phyloP scores from a whole-genome alignment of 37 sponge, comb jelly and placozoan genomes.

The Mnemiopsis leidyi region DNA sequence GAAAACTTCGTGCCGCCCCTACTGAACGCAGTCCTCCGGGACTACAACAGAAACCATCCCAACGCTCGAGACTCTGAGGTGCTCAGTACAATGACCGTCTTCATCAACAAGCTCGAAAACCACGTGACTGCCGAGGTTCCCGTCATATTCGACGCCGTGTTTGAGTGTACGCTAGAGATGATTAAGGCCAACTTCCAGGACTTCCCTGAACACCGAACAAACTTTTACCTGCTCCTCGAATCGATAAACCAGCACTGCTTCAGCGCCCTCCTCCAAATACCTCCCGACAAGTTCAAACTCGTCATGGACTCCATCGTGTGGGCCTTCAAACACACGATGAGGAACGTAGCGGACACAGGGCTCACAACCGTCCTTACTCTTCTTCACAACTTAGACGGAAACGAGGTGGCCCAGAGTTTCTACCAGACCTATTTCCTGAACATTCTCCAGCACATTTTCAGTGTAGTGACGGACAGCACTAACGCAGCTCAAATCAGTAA shows the following conservation, averaged over 20 bases:
- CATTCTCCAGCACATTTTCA: constrained; percentile 86
- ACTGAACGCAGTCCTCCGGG: constrained; percentile 88
- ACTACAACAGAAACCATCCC: constrained; percentile 90
- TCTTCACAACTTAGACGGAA: constrained; percentile 75
- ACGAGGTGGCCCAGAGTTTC: constrained; percentile 76
- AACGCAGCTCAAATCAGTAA: constrained; percentile 76
- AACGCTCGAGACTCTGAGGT: constrained; percentile 95
- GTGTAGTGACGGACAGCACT: constrained; percentile 83
- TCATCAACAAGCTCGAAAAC: constrained; percentile 84
- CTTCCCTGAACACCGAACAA: constrained; percentile 92
- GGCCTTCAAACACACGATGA: constrained; percentile 97
- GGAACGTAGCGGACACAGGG: constrained; percentile 96
- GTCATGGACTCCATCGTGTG: constrained; percentile 89
- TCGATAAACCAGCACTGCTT: constrained; percentile 85
- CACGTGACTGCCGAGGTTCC: constrained; percentile 77
- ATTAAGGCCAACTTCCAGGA: constrained; percentile 91
- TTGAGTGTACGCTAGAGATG: constrained; percentile 98
- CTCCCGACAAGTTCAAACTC: constrained; percentile 85
- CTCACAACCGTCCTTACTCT: constrained; percentile 72
- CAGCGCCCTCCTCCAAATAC: constrained; percentile 82
- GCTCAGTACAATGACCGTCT: constrained; percentile 81
- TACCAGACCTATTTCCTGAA: constrained; percentile 86
- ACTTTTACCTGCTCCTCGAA: constrained; percentile 90
- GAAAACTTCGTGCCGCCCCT: constrained; percentile 97
- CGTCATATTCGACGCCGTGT: constrained; percentile 84